Percentiles rank a stretch among this genome's conserved stretches.
Evolutionary conservation across 2,888 invertebrate species (phyloP).

Genomic region (Acronicta aceris): DNA sequence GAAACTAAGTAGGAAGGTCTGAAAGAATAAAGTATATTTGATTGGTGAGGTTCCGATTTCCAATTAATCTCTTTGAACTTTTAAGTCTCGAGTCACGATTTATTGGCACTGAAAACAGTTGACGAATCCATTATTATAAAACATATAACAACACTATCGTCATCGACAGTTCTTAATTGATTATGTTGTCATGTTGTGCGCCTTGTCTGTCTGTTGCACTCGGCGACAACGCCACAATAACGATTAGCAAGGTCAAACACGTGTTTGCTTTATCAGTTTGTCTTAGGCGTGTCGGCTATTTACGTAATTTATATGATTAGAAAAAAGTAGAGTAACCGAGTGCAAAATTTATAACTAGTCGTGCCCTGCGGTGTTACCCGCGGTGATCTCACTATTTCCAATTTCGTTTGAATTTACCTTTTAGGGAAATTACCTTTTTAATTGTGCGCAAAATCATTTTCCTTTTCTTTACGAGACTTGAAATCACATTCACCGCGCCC

Average conservation of each 20-base stretch:
- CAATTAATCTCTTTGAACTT: too few relatives aligned
- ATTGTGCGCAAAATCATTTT: too few relatives aligned
- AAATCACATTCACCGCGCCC: too few relatives aligned
- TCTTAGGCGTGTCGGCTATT: constrained; percentile 25
- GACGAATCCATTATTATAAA: constrained; percentile 2
- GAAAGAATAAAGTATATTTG: too few relatives aligned
- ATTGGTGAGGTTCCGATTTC: too few relatives aligned
- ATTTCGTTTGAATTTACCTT: too few relatives aligned
- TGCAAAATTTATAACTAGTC: background rate
- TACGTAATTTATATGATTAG: constrained; percentile 22
- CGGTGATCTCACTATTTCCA: too few relatives aligned
- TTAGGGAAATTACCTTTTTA: too few relatives aligned
- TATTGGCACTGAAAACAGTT: constrained; percentile 19
- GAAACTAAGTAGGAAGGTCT: too few relatives aligned
- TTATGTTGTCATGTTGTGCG: constrained; percentile 66
- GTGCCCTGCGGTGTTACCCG: too few relatives aligned
- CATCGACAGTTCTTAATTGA: constrained; percentile 47
- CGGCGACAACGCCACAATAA: constrained; percentile 36
- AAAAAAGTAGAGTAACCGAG: constrained; percentile 1
- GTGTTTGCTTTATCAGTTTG: constrained; percentile 49
- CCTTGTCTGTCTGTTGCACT: constrained; percentile 48
- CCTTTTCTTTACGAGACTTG: too few relatives aligned
- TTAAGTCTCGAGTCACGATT: background rate
- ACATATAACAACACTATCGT: background rate
- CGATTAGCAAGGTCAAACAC: constrained; percentile 53